Percentiles rank a stretch among this genome's conserved stretches.
These are phyloP conservation scores for Strongylocentrotus purpuratus DNA, from an alignment of 35 echinoderm and acorn worm genomes.

Conservation along the genomic window DNA sequence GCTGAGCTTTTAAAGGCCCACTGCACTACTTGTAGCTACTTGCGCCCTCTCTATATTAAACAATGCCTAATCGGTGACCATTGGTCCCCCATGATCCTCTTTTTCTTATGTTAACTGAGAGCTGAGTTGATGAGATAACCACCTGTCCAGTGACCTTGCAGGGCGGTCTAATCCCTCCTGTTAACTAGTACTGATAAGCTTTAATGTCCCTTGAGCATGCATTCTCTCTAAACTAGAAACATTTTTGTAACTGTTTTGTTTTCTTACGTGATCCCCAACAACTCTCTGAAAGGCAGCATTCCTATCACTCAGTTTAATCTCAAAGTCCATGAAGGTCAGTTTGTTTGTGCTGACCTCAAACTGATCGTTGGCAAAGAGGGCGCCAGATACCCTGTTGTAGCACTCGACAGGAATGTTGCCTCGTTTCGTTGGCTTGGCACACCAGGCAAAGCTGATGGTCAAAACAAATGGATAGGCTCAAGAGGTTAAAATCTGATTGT, in stretches of 20 bases:
- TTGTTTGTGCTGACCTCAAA: constrained; percentile 99
- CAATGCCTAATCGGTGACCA: no score
- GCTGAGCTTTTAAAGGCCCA: no score
- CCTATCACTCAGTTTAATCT: constrained; percentile 71
- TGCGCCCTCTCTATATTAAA: no score
- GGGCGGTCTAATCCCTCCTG: no score
- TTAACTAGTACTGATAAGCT: no score
- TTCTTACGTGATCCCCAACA: constrained; percentile 76
- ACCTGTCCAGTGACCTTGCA: no score
- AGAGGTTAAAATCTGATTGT: background rate
- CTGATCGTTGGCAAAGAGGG: constrained; percentile 93
- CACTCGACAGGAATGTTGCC: constrained; percentile 81
- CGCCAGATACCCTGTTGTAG: constrained; percentile 95
- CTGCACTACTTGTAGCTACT: no score
- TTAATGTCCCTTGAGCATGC: no score
- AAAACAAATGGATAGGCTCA: background rate
- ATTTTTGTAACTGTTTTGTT: background rate
- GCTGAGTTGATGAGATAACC: no score
- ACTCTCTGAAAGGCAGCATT: constrained; percentile 88
- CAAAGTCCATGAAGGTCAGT: constrained; percentile 91
- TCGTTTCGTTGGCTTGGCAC: constrained; percentile 73
- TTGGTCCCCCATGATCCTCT: no score
- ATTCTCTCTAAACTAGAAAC: no score
- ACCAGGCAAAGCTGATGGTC: constrained; percentile 87
- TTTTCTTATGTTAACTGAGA: no score